Conservation (phyloP, 2,113 vertebrate genomes). For the Tautogolabrus adspersus region DNA sequence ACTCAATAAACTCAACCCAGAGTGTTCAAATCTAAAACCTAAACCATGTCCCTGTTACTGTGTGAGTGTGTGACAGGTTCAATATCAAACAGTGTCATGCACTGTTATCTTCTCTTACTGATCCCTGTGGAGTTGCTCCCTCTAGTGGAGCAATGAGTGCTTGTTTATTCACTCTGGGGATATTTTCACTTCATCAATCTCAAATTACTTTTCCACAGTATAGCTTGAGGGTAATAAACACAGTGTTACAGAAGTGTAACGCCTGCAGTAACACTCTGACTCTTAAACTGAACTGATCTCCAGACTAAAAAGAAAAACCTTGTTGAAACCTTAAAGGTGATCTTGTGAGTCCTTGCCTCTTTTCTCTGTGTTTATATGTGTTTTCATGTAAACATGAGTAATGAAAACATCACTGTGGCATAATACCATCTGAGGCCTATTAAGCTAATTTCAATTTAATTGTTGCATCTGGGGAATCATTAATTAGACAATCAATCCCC, state of each 20-base stretch:
- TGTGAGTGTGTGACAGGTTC: not conserved
- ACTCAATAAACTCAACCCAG: not conserved
- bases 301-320: not conserved
- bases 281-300: not conserved
- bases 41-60: constrained; percentile 17
- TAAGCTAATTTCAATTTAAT: constrained; percentile 85
- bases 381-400: constrained; percentile 68
- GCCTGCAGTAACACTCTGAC: not conserved
- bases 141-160: constrained; percentile 65
- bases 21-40: not conserved
- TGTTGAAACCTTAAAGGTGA: not conserved
- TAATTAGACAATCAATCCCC: constrained; percentile 89
- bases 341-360: constrained; percentile 5
- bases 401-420: constrained; percentile 61
- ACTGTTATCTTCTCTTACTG: constrained; percentile 14
- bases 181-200: constrained; percentile 4
- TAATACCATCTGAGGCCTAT: constrained; percentile 73
- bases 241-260: not conserved
- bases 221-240: constrained; percentile 3
- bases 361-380: constrained; percentile 48
- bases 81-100: constrained; percentile 10
- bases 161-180: constrained; percentile 26
- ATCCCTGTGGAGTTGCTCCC: constrained; percentile 74
- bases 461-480: constrained; percentile 83
- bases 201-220: not conserved